Base-by-base conservation (phyloP, 1,140 invertebrate genomes). In the Cotesia glomerata region DNA sequence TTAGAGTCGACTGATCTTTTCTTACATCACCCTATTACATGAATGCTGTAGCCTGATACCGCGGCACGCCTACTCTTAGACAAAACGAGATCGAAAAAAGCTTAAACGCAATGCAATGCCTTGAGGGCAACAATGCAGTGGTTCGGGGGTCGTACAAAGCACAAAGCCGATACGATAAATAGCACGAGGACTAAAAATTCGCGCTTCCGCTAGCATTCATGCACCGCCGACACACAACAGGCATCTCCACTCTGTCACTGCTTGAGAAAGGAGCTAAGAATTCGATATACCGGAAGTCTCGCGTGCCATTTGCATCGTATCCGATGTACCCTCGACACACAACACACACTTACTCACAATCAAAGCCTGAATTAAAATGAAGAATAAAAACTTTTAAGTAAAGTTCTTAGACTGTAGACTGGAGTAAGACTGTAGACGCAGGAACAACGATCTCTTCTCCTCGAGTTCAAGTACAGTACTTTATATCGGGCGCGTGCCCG, bases 261-360 rank as follows among this genome's bases (percentile, higher is more conserved):
- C 7, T 45, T 13, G n/a, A 56, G 16, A 56, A 56, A 84, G 85
- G 74, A 51, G 72, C 74, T 78, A 74, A 80, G 77, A 81, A 81
- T 75, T 82, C 77, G 78, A 45, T 45, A 74, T 78, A 62, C 81
- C 84, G 84, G 84, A 85, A 84, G 83, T 85, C 81, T 85, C 82
- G 83, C 80, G 83, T 84, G 83, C 84, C 83, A 83, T 85, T 85
- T 84, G 81, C 79, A 77, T 78, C 77, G 62, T 65, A 75, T 75
- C 77, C 74, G 77, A 76, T 78, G 75, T 80, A 81, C 81, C 39
- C 7, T 9, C 8, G 39, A 45, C 11, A 45, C 11, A 45, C 39
- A 45, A 39, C 39, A 34, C 54, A 39, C 13, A 8, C 54, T 13
- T 16, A 69, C 68, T 26, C 35, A 14, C 61, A 45, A 13, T 7